Evolutionary conservation across 2,797 vertebrate genomes (phyloP).

Genomic region (Anguilla obscura): DNA sequence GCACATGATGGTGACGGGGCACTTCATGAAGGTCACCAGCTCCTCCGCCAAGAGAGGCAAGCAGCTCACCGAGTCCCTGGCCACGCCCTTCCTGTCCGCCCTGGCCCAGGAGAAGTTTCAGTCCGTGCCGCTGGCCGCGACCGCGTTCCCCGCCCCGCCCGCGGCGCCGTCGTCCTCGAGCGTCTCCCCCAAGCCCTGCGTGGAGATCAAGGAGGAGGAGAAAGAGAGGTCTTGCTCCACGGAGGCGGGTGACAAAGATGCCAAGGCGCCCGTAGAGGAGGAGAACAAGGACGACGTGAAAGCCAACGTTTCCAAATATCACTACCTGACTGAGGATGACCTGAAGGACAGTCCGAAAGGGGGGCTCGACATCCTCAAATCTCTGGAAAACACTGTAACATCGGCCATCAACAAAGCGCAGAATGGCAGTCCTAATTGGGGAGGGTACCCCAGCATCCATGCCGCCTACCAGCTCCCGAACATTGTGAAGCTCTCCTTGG

Average conservation of each 20-base stretch:
- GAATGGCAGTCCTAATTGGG: conserved; percentile 96
- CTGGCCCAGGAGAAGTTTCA: conserved; percentile 85
- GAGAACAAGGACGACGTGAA: conserved; percentile 83
- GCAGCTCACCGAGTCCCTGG: conserved; percentile 80
- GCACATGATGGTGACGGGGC: conserved; percentile 98
- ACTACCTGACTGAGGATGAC: conserved; percentile 95
- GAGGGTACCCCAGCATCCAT: conserved; percentile 97
- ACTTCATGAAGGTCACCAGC: conserved; percentile 91
- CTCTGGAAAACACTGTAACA: conserved; percentile 94
- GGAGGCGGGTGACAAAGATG: conserved; percentile 74
- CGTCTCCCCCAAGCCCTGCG: conserved; percentile 74
- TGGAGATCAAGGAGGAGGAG: conserved; percentile 89
- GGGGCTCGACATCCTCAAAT: conserved; percentile 95
- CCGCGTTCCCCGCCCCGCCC: conserved; percentile 83
- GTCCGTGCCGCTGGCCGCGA: conserved; percentile 86
- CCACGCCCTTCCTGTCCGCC: conserved; percentile 64
- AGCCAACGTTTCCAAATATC: conserved; percentile 85
- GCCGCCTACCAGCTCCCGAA: conserved; percentile 96
- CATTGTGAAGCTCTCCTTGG: conserved; percentile 85
- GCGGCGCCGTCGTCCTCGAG: conserved; percentile 66
- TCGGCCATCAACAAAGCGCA: conserved; percentile 98
- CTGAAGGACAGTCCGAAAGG: conserved; percentile 94
- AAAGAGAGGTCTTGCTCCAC: conserved; percentile 75
- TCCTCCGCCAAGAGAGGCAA: conserved; percentile 90
- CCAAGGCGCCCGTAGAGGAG: conserved; percentile 66